Conservation (phyloP, 2,113 vertebrate species). For the Amphilophus citrinellus region DNA sequence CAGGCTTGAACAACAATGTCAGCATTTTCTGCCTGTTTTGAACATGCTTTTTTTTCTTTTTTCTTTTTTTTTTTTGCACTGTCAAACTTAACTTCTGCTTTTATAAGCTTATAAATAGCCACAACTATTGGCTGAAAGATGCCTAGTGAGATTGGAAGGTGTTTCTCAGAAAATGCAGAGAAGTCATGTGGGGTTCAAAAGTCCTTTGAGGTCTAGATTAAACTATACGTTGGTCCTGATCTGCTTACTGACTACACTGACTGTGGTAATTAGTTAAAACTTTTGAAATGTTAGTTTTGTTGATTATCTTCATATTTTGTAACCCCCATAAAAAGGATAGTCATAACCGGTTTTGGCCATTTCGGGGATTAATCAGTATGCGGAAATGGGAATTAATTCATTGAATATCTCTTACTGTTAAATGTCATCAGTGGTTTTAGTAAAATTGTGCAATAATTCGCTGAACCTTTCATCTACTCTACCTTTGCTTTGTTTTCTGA, state of each 20-base stretch:
- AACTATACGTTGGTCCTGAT: background rate
- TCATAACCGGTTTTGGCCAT: background rate
- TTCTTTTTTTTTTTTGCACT: background rate
- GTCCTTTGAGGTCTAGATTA: background rate
- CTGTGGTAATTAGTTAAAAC: background rate
- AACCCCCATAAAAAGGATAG: background rate
- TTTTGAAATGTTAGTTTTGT: background rate
- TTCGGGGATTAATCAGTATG: background rate
- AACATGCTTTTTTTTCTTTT: background rate
- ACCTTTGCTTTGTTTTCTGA: constrained; percentile 20
- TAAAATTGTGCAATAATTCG: background rate
- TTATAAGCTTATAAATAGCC: background rate
- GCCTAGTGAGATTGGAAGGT: background rate
- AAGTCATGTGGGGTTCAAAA: background rate
- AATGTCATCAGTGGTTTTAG: constrained; percentile 10
- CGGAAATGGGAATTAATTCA: background rate
- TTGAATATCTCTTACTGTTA: background rate
- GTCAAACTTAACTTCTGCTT: background rate
- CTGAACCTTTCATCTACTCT: background rate
- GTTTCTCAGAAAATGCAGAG: background rate
- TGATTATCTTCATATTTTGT: background rate
- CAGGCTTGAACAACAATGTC: background rate
- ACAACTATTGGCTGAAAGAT: background rate
- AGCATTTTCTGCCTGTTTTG: background rate
- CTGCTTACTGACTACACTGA: background rate